phyloP scores from a whole-genome alignment of 2,797 vertebrate species.

The Potorous gilbertii region DNA sequence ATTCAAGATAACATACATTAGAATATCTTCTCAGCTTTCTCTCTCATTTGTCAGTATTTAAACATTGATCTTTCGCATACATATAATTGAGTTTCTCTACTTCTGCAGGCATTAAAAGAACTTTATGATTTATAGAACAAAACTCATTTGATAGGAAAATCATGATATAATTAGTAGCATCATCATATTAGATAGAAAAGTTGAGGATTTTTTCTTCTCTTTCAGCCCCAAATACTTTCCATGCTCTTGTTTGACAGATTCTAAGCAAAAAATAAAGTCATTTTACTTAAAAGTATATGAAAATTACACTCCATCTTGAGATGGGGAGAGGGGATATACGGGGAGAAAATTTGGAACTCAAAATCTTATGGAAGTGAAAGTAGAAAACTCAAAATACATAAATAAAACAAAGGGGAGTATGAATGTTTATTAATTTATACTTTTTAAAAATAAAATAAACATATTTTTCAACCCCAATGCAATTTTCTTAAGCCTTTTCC shows the following conservation, averaged over 20 bases:
- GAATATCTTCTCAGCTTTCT: neutral
- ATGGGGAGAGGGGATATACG: too few species aligned
- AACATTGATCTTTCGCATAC: conserved; percentile 27
- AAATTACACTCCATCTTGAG: neutral
- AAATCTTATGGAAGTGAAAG: too few species aligned
- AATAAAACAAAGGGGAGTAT: neutral
- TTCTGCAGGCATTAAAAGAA: conserved; percentile 46
- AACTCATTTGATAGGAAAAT: conserved; percentile 66
- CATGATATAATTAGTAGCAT: conserved; percentile 71
- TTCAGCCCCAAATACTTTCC: conserved; percentile 67
- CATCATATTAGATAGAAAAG: conserved; percentile 66
- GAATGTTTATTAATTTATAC: neutral
- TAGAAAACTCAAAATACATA: too few species aligned
- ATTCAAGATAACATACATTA: neutral
- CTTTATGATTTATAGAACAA: conserved; percentile 48
- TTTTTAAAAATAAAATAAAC: neutral
- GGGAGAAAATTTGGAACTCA: too few species aligned
- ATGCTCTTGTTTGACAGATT: conserved; percentile 67
- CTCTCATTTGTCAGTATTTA: conserved; percentile 8
- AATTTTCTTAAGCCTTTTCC: conserved; percentile 73
- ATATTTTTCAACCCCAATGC: conserved; percentile 62
- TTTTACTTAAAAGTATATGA: conserved; percentile 51
- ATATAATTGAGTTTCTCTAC: neutral
- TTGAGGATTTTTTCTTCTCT: conserved; percentile 70
- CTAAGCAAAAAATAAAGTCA: conserved; percentile 66